Evolutionary conservation across 2,888 invertebrate species (phyloP).

Genomic region (Trissolcus japonicus): DNA sequence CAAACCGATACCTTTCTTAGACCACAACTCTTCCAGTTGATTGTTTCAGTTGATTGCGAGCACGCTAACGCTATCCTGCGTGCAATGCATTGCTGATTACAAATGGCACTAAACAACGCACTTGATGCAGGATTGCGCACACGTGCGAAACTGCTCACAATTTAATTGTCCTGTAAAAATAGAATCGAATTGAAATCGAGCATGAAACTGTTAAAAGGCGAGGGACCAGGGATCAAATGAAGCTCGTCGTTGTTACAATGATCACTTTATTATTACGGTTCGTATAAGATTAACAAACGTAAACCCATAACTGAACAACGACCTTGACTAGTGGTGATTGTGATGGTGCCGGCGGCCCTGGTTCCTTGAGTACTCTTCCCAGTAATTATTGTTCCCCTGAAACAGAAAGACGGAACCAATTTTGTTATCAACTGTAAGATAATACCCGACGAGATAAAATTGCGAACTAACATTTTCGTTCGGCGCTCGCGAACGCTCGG

Average conservation of each 20-base stretch:
- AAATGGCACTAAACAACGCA: conserved; percentile 72
- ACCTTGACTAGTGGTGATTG: conserved; percentile 64
- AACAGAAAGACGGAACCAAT: conserved; percentile 57
- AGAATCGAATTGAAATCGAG: conserved; percentile 1
- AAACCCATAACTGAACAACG: conserved; percentile 4
- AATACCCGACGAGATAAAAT: conserved; percentile 32
- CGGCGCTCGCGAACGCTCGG: conserved; percentile 62
- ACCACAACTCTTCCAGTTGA: conserved; percentile 25
- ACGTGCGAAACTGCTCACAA: conserved; percentile 61
- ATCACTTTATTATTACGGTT: conserved; percentile 39
- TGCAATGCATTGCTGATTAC: conserved; percentile 75
- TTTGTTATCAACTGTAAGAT: conserved; percentile 22
- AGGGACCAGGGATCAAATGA: conserved; percentile 6
- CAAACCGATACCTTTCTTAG: conserved; percentile 14
- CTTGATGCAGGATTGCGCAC: conserved; percentile 76
- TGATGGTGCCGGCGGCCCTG: conserved; percentile 65
- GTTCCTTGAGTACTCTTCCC: conserved; percentile 63
- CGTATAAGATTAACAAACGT: conserved; percentile 21
- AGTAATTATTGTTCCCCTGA: conserved; percentile 64
- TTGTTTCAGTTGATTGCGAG: conserved; percentile 14
- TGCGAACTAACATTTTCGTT: conserved; percentile 63
- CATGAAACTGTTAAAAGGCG: not conserved
- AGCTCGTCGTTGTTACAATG: conserved; percentile 18
- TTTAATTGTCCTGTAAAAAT: conserved; percentile 15
- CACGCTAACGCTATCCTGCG: conserved; percentile 74